A percentile compares a stretch with the other conserved stretches of the same genome.
phyloP scores from a whole-genome alignment of 2,113 vertebrate genomes.

The Mugil cephalus region DNA sequence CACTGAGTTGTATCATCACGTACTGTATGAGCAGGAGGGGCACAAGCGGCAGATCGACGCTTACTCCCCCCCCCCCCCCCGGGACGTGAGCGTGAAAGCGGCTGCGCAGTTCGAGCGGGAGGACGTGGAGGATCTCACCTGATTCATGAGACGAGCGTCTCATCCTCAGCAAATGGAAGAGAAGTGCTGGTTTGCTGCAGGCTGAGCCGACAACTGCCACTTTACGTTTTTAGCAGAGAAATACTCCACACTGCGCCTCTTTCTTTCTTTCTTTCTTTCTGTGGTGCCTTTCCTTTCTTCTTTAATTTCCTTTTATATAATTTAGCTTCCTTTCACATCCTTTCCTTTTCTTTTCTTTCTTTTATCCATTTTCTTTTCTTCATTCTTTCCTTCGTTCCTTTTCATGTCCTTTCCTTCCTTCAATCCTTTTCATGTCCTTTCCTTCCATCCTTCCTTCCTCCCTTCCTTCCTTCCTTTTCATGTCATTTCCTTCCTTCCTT shows the following conservation, averaged over 20 bases:
- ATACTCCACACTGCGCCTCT: background rate
- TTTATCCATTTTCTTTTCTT: too few species aligned
- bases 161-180: constrained; percentile 35
- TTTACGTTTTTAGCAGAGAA: constrained; percentile 29
- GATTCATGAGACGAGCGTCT: constrained; percentile 42
- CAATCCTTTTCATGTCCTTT: too few species aligned
- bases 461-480: too few species aligned
- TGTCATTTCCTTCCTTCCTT: too few species aligned
- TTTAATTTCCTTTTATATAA: too few species aligned
- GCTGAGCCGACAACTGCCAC: constrained; percentile 50
- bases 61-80: too few species aligned
- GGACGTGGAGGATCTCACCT: constrained; percentile 24
- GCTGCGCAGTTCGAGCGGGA: constrained; percentile 33
- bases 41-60: constrained; percentile 3
- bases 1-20: constrained; percentile 11
- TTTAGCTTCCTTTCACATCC: too few species aligned
- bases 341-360: too few species aligned
- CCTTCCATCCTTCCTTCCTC: too few species aligned
- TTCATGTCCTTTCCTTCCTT: too few species aligned
- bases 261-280: background rate
- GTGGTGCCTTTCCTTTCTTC: too few species aligned
- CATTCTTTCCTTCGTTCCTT: too few species aligned
- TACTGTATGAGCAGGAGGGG: constrained; percentile 19
- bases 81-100: constrained; percentile 30
- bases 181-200: constrained; percentile 20